Evolutionary conservation across 2,113 vertebrate species (phyloP), one percentile per base, ranked within the genome.

Genomic region (Gavialis gangeticus): DNA sequence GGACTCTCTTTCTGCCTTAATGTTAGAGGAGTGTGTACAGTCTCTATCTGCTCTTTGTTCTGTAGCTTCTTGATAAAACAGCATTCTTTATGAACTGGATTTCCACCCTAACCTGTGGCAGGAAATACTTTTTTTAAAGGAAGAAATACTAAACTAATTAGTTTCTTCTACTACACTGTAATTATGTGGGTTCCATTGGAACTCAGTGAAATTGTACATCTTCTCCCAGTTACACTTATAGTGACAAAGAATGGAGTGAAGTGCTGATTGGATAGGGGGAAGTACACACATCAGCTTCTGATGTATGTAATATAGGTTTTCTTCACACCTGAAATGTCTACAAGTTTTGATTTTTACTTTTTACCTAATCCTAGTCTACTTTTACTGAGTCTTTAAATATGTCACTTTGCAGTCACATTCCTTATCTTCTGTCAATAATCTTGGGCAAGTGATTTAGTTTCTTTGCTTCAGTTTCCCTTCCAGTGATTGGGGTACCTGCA

Each of bases 311-410:
- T 67, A 11, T 19, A 83, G 56, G 28, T 71, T 84, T 91, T 87
- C 71, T 83, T 86, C 19, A 21, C 77, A 75, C 81, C 62, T 59
- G 34, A 28, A 92, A 25, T 79, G 24, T 21, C 84, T 57, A 17
- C 4, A 82, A 69, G 24, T 79, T 92, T 85, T 95, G 12, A 82
- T 73, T 90, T 90, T 95, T 87, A 27, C 12, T 30, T 93, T 82
- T 92, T 59, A 75, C 58, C 54, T 21, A 83, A 87, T 78, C 76
- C 25, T 34, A 5, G 0, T 93, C 95, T 93, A 73, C 18, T 11
- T 24, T 73, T 30, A 73, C 12, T 46, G 46, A 37, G 34, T 73
- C 21, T 21, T 73, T 34, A 73, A 73, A 46, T 73, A 73, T 73
- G 34, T 46, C 34, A 73, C 19, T 73, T 73, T 46, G 24, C 21